Conservation (phyloP, 2,113 vertebrate species). For the Calidris pugnax region DNA sequence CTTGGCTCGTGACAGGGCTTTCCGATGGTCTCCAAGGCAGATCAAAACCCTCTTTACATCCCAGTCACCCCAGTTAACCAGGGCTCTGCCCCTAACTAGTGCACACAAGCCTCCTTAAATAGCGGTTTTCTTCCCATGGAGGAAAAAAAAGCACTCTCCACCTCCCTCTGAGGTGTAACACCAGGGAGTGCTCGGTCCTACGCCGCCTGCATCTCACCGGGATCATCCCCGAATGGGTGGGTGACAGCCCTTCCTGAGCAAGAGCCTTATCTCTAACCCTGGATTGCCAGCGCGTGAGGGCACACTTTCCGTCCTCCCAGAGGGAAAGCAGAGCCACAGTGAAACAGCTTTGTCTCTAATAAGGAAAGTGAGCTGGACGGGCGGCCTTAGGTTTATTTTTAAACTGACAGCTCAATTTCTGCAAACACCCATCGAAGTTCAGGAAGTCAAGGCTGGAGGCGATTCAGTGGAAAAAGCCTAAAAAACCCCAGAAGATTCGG, state of each 20-base stretch:
- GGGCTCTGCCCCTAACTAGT: neutral
- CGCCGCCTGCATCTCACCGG: neutral
- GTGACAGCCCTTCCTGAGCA: conserved; percentile 66
- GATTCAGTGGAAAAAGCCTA: neutral
- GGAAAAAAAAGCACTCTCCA: neutral
- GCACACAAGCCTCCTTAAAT: neutral
- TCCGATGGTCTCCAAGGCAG: neutral
- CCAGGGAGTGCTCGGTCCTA: neutral
- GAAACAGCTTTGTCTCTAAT: neutral
- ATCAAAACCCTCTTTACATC: conserved; percentile 6
- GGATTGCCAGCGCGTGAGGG: conserved; percentile 29
- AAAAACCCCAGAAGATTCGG: neutral
- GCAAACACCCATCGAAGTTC: neutral
- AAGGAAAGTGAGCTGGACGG: neutral
- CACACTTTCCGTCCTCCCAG: conserved; percentile 71
- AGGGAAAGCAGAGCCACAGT: conserved; percentile 12
- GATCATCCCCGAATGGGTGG: conserved; percentile 30
- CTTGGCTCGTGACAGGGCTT: neutral
- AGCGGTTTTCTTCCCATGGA: neutral
- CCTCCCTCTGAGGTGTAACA: neutral
- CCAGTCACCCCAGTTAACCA: neutral
- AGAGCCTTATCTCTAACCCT: conserved; percentile 57
- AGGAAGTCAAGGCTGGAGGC: neutral
- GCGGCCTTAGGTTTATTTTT: conserved; percentile 4
- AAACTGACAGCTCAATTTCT: neutral